Evolutionary conservation across 2,888 invertebrate species (phyloP).

Genomic region (Oxycera nigricornis): DNA sequence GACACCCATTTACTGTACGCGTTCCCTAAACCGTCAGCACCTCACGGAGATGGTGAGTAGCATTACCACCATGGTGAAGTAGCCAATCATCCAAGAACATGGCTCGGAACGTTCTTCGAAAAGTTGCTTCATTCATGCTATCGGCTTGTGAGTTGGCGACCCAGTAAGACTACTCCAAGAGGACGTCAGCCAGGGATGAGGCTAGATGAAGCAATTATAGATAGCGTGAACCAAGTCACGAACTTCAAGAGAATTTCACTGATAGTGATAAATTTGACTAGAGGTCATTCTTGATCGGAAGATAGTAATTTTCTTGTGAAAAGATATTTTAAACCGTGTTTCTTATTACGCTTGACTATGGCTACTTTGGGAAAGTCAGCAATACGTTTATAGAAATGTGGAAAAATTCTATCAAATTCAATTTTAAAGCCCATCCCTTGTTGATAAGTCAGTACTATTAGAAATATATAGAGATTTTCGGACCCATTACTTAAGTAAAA

Average conservation of each 20-base stretch:
- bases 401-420: too few relatives aligned
- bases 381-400: too few relatives aligned
- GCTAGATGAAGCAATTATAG: background rate
- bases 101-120: background rate
- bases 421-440: too few relatives aligned
- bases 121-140: background rate
- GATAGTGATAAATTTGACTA: slow-evolving; percentile 18
- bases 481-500: too few relatives aligned
- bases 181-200: background rate
- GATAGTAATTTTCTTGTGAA: too few relatives aligned
- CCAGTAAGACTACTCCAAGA: background rate
- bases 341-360: too few relatives aligned
- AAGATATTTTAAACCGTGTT: too few relatives aligned
- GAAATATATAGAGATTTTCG: too few relatives aligned
- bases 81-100: background rate
- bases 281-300: too few relatives aligned
- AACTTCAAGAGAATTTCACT: slow-evolving; percentile 14
- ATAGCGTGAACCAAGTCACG: slow-evolving; percentile 10
- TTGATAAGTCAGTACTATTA: too few relatives aligned
- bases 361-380: too few relatives aligned
- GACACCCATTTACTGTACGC: background rate
- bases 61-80: background rate
- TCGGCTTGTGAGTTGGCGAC: background rate
- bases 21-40: background rate
- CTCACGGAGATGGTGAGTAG: background rate